phyloP scores from a whole-genome alignment of 1,140 invertebrate genomes.

The Philopotamus ludificatus region DNA sequence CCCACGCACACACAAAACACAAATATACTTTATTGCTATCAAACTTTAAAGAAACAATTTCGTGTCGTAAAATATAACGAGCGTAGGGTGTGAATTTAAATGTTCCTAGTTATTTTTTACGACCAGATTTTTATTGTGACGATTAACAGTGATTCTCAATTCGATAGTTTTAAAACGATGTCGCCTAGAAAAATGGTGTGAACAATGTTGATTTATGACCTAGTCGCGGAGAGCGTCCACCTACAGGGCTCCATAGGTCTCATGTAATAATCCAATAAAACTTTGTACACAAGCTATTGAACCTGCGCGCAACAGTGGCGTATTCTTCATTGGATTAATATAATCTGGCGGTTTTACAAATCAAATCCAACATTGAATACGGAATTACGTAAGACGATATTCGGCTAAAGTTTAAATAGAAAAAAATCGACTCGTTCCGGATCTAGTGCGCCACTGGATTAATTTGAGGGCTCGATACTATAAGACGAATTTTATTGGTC shows the following conservation, averaged over 20 bases:
- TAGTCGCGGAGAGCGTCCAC: slow-evolving; percentile 14
- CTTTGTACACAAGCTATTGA: slow-evolving; percentile 2
- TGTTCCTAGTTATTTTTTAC: too few species aligned
- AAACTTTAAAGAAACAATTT: too few species aligned
- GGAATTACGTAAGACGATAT: too few species aligned
- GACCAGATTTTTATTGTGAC: too few species aligned
- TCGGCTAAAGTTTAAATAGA: background rate
- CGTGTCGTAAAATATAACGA: too few species aligned
- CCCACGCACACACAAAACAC: too few species aligned
- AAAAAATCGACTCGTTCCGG: background rate
- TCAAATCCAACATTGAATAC: background rate
- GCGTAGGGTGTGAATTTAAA: too few species aligned
- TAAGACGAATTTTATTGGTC: background rate
- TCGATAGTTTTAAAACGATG: too few species aligned
- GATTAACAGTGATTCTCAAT: too few species aligned
- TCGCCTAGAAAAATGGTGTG: too few species aligned
- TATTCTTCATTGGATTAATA: background rate
- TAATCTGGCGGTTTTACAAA: background rate
- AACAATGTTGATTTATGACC: background rate
- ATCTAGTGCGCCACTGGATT: background rate
- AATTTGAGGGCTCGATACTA: background rate
- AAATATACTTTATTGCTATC: too few species aligned
- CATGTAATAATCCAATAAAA: slow-evolving; percentile 27
- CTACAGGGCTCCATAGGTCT: background rate
- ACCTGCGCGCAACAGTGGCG: background rate